A percentile compares a stretch with the other conserved stretches of the same genome.
Conservation (phyloP, 2,113 vertebrate genomes). For the Salvelinus sp. region DNA sequence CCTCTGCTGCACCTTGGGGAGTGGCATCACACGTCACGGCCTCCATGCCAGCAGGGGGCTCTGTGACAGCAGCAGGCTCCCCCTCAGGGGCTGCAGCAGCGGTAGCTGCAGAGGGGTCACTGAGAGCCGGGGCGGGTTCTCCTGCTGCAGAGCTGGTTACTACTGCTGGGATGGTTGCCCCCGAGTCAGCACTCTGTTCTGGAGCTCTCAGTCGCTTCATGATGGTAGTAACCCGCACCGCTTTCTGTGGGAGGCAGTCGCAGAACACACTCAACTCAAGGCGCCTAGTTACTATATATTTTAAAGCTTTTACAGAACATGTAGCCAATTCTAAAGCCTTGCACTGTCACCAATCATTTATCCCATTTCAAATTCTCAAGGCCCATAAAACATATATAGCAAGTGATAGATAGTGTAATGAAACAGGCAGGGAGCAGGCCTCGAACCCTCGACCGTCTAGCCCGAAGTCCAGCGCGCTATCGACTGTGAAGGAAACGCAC, state of each 20-base stretch:
- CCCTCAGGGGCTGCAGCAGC: conserved; percentile 21
- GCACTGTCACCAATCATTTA: neutral
- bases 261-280: neutral
- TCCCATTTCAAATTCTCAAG: neutral
- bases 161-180: conserved; percentile 32
- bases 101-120: conserved; percentile 34
- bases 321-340: neutral
- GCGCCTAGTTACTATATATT: neutral
- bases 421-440: too few species aligned
- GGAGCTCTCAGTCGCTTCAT: conserved; percentile 93
- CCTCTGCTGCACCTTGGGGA: conserved; percentile 24
- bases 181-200: conserved; percentile 74
- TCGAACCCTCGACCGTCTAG: too few species aligned
- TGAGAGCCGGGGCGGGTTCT: conserved; percentile 40
- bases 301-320: conserved; percentile 5
- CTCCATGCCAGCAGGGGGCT: conserved; percentile 33
- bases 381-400: neutral
- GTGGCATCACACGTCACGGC: conserved; percentile 46
- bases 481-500: too few species aligned
- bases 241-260: conserved; percentile 80
- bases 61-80: conserved; percentile 22
- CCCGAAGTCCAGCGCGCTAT: too few species aligned
- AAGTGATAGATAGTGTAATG: too few species aligned
- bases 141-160: conserved; percentile 48
- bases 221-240: conserved; percentile 93